Conservation (phyloP, 2,888 invertebrate genomes). For the Morpho helenor region DNA sequence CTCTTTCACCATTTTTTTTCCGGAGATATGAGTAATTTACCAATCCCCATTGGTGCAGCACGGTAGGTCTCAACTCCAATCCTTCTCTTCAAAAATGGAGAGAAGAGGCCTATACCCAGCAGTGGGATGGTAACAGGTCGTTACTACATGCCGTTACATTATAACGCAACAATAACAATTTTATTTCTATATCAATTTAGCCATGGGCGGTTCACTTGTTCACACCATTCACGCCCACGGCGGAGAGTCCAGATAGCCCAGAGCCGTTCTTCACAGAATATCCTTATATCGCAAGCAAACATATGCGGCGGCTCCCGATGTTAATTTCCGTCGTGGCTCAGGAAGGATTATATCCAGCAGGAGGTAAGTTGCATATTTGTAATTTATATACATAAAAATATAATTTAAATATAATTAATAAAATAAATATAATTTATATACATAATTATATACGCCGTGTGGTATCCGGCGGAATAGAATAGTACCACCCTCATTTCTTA, state of each 20-base stretch:
- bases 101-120: too few relatives aligned
- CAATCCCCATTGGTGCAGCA: not conserved
- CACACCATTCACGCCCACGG: constrained; percentile 85
- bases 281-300: constrained; percentile 80
- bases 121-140: too few relatives aligned
- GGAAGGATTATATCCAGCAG: constrained; percentile 87
- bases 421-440: too few relatives aligned
- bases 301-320: constrained; percentile 83
- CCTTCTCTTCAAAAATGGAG: too few relatives aligned
- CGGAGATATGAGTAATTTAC: not conserved
- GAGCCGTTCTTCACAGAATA: constrained; percentile 83
- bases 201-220: constrained; percentile 81
- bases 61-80: not conserved
- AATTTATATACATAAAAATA: too few relatives aligned
- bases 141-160: too few relatives aligned
- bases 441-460: too few relatives aligned
- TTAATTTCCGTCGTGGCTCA: constrained; percentile 83
- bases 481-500: too few relatives aligned
- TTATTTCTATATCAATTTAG: constrained; percentile 31
- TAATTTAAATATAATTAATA: too few relatives aligned
- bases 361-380: constrained; percentile 53
- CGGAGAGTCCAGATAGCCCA: constrained; percentile 70
- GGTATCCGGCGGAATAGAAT: too few relatives aligned
- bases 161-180: too few relatives aligned
- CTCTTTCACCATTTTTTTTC: not conserved